These are phyloP conservation scores for Myrmecophaga tridactyla DNA, from an alignment of 2,113 vertebrate genomes.

Conservation along the genomic window DNA sequence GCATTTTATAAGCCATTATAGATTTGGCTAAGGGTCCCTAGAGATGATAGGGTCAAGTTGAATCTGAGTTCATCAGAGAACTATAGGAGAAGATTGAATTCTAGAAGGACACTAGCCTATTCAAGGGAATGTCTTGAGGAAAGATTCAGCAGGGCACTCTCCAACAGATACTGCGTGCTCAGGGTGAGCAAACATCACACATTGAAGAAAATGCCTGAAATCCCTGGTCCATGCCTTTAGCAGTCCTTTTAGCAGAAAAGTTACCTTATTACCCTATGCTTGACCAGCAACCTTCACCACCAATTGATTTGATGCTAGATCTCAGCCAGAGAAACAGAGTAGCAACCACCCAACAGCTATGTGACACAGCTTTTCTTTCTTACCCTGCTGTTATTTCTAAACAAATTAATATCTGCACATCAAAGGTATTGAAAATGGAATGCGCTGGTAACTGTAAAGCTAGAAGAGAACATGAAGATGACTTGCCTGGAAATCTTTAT, in stretches of 20 bases:
- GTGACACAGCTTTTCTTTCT: neutral
- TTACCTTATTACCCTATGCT: neutral
- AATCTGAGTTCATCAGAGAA: conserved; percentile 5
- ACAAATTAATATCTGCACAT: neutral
- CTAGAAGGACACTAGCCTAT: neutral
- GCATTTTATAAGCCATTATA: neutral
- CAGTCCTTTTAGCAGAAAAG: neutral
- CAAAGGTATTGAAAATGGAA: neutral
- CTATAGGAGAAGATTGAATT: neutral
- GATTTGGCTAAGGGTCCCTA: neutral
- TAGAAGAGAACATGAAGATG: neutral
- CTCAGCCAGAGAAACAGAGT: neutral
- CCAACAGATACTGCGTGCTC: neutral
- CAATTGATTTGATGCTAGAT: neutral
- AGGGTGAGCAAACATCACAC: neutral
- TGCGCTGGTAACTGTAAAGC: neutral
- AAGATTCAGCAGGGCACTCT: fast-evolving
- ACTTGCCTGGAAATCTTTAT: conserved; percentile 8
- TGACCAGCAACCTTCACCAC: neutral
- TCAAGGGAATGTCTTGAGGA: neutral
- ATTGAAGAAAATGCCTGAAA: neutral
- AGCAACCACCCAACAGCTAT: neutral
- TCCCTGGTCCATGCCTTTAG: neutral
- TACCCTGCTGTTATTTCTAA: neutral
- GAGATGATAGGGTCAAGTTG: neutral